These are phyloP conservation scores for Phyllostomus discolor DNA, from an alignment of 2,113 vertebrate species.

Conservation along the genomic window DNA sequence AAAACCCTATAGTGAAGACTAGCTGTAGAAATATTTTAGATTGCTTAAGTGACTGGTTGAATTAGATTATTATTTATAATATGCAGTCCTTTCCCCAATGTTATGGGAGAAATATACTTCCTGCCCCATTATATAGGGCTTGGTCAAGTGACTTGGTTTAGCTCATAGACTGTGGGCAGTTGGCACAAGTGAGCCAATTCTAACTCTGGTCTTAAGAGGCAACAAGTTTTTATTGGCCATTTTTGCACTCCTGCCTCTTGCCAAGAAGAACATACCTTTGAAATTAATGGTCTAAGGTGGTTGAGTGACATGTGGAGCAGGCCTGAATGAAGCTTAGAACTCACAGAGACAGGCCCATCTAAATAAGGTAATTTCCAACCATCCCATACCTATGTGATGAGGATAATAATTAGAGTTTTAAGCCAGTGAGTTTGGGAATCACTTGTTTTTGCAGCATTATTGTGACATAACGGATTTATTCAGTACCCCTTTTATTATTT, in stretches of 20 bases:
- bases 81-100: not conserved
- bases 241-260: not conserved
- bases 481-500: not conserved
- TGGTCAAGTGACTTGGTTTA: not conserved
- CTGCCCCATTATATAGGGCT: not conserved
- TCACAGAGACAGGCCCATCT: not conserved
- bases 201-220: not conserved
- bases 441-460: not conserved
- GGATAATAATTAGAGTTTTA: not conserved
- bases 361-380: not conserved
- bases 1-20: not conserved
- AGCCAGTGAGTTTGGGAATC: not conserved
- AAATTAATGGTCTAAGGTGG: not conserved
- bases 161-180: not conserved
- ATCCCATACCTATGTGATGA: not conserved
- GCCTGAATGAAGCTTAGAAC: not conserved
- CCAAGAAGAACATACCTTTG: not conserved
- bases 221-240: not conserved
- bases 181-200: not conserved
- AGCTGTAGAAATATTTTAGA: not conserved
- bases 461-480: not conserved
- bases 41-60: not conserved
- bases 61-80: not conserved
- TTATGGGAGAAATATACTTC: not conserved
- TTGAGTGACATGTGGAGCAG: not conserved